Base-by-base conservation (phyloP, 2,888 invertebrate species). In the Kryphioiulus occultus region DNA sequence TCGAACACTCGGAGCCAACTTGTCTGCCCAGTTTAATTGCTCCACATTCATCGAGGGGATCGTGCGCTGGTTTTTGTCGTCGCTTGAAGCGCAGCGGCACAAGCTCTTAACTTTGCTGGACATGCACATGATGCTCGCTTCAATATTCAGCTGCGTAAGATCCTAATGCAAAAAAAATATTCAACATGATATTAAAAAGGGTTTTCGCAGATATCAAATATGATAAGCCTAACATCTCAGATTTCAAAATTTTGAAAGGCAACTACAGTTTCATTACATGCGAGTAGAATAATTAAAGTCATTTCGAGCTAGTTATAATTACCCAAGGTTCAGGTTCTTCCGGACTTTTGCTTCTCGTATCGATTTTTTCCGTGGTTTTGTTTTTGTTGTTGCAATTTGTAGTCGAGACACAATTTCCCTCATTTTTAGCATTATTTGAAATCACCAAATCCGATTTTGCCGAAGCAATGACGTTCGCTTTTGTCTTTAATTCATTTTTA, bases 91-190 rank as follows among this genome's bases (percentile, higher is more conserved):
- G 26, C 47, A 82, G 12, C 44, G 32, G n/a, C 78, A 87, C 30
- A 96, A 92, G 91, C 95, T 95, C 91, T 96, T 96, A 0, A 95
- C 95, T 92, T 96, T 96, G 90, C 96, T 95, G 35, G 96, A 95
- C 89, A 97, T 93, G 91, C 96, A 96, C 94, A 97, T 96, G 9
- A 96, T 95, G 90, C 96, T 96, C 0, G 96, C 97, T 92, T 97
- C 96, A 87, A 96, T 96, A 91, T 97, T 97, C 68, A 97, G 92
- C 90, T 96, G 95, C 0, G 96, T 96, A 88, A 97, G 93, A 91
- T 97, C 97, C 89, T 89, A 83, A 87, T n/a, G 9, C 17, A 19
- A 85, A 19, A 85, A 10, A 85, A 85, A 2, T 42, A 85, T 85
- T 0, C 15, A 44, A 85, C 7, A 85, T 82, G 35, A 35, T 4